Evolutionary conservation across 1,140 invertebrate species (phyloP), one percentile per base, ranked within the genome.

Genomic region (Goniozus legneri): DNA sequence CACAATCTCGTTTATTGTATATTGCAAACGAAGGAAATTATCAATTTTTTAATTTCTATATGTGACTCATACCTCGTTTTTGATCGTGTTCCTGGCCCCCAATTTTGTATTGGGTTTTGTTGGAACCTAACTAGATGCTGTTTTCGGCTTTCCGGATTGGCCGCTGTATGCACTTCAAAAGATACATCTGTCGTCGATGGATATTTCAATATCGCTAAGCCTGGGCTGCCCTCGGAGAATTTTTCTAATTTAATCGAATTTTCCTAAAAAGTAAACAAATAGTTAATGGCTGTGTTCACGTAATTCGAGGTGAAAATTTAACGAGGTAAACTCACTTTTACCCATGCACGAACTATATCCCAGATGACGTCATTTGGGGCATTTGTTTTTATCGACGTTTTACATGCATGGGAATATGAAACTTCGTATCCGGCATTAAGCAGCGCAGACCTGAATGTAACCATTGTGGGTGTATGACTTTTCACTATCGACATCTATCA

Each of bases 361-460:
- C 96, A 99, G 12, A 99, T 70, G 13, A 97, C 78, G 3, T 79
- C 67, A 27, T 82, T 72, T 0, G 97, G 93, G 0, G 97, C 96
- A 73, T 95, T 78, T 0, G 97, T 98, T 78, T 99, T 99, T 2
- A 98, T 77, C 0, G 93, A 95, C 50, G 85, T 83, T 60, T 86
- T 89, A 38, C 82, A 82, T 39, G 90, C 87, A 76, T 99, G 97
- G 0, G 95, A 96, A 51, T 85, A 84, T 0, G 95, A 98, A 3
- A 98, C 94, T 57, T 81, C 76, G 74, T 92, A 97, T 1, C 95
- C 95, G 8, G 89, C 91, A 79, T 98, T 92, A 15, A 98, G 64
- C 36, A 99, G 70, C 0, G 95, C 96, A 2, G 97, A 99, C 57
- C 95, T 90, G 60, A 76, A 82, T 50, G 49, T 56, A 14, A 71